Base-by-base conservation (phyloP, 2,113 vertebrate species). In the Merops nubicus region DNA sequence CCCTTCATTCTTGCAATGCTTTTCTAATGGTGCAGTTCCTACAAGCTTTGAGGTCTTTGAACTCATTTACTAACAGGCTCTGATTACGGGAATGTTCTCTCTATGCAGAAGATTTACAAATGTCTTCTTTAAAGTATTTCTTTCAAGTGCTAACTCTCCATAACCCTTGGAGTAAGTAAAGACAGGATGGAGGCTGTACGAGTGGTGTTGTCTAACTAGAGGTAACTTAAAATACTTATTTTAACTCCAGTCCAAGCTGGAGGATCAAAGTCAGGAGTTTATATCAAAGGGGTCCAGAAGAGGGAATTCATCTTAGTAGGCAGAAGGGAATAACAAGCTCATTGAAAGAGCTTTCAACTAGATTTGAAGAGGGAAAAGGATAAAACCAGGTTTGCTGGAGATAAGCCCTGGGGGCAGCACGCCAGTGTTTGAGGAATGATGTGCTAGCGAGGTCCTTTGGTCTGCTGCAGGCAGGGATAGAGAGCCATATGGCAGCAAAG, bases 401-500 rank as follows among this genome's bases (percentile, higher is more conserved):
- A 64, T n/a, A 63, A 74, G 11, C 8, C 8, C 60, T 79, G n/a
- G 31, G 42, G 5, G 25, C 7, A 43, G 15, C 8, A 51, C 25
- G 23, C 21, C 10, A 8, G 6, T 47, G 8, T 69, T 57, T 64
- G 16, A 48, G 19, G 31, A 8, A 36, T 36, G 19, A 15, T 26
- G 19, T 36, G 25, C n/a, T 33, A 83, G 23, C 3, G 2, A 73
- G 23, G 17, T 83, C 34, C 36, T 87, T 65, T 1, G 0, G 3
- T 14, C 51, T 78, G 42, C 26, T 40, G 29, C 18, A 68, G 20
- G 17, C 0, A 38, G 15, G 8, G 29, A 72, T 48, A 11, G 15
- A 54, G 45, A 54, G 31, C 31, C 50, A 65, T 51, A n/a, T 23
- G 7, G 21, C 57, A 76, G 19, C 47, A 83, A 50, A 73, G 12